These are phyloP conservation scores for Coleophora flavipennella DNA, from an alignment of 2,888 invertebrate species.

Conservation along the genomic window DNA sequence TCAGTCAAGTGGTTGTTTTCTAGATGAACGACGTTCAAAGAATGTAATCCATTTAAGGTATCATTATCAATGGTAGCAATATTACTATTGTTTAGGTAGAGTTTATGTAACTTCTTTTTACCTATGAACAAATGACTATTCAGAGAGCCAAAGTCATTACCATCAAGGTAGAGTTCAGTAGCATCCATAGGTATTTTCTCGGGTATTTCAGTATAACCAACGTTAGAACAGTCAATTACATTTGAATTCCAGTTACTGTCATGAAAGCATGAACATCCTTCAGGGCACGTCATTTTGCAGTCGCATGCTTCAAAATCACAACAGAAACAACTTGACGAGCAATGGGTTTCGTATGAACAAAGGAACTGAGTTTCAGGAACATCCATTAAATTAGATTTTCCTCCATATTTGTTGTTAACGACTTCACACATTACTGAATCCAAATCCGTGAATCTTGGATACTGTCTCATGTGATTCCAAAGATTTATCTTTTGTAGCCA, in stretches of 20 bases:
- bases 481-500: conserved; percentile 87
- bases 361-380: conserved; percentile 83
- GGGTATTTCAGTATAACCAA: conserved; percentile 80
- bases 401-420: conserved; percentile 76
- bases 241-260: conserved; percentile 88
- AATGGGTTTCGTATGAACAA: conserved; percentile 85
- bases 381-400: conserved; percentile 77
- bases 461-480: conserved; percentile 79
- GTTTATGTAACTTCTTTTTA: conserved; percentile 82
- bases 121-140: conserved; percentile 88
- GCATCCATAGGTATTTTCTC: conserved; percentile 90
- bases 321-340: conserved; percentile 88
- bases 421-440: conserved; percentile 83
- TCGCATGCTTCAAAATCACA: conserved; percentile 92
- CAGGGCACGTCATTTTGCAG: conserved; percentile 91
- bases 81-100: conserved; percentile 84
- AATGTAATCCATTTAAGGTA: conserved; percentile 83
- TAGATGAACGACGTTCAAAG: conserved; percentile 81
- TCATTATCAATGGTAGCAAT: conserved; percentile 82
- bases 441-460: conserved; percentile 84
- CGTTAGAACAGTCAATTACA: conserved; percentile 85
- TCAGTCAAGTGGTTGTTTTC: conserved; percentile 82
- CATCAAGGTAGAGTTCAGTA: conserved; percentile 88
- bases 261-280: conserved; percentile 87
- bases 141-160: conserved; percentile 82